Percentiles rank a stretch among this genome's conserved stretches.
phyloP scores from a whole-genome alignment of 1,140 invertebrate species.

The Limonius californicus region DNA sequence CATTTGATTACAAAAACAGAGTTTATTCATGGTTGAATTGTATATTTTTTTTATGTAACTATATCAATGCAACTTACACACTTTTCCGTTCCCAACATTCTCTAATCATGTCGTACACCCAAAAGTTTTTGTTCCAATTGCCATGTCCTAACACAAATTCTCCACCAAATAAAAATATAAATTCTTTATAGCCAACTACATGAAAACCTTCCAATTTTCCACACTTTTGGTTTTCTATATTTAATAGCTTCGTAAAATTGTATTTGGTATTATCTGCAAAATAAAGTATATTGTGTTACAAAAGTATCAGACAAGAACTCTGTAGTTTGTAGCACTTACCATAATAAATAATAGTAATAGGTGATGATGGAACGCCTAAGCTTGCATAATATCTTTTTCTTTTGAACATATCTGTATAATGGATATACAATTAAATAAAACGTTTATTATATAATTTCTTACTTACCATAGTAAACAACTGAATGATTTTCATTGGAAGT shows the following conservation, averaged over 20 bases:
- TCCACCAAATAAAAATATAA: conserved; percentile 40
- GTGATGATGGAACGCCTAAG: no score
- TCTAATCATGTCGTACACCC: conserved; percentile 34
- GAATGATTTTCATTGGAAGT: background rate
- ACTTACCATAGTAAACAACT: no score
- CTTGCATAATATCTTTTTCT: no score
- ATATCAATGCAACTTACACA: conserved; percentile 21
- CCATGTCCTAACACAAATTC: conserved; percentile 32
- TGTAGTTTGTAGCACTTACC: conserved; percentile 13
- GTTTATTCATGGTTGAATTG: no score
- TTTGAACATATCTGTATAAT: no score
- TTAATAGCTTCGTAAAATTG: conserved; percentile 16
- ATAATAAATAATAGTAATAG: conserved; percentile 10
- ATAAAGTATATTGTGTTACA: no score
- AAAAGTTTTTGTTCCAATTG: conserved; percentile 39
- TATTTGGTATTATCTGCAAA: no score
- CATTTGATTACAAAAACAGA: no score
- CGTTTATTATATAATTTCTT: no score
- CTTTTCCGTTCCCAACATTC: conserved; percentile 34
- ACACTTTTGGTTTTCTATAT: conserved; percentile 20
- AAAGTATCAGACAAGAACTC: no score
- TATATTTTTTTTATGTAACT: no score
- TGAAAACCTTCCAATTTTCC: conserved; percentile 31
- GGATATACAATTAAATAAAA: no score
- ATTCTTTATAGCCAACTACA: conserved; percentile 36